Evolutionary conservation across 2,113 vertebrate species (phyloP).

Genomic region (Dicrurus megarhynchus): DNA sequence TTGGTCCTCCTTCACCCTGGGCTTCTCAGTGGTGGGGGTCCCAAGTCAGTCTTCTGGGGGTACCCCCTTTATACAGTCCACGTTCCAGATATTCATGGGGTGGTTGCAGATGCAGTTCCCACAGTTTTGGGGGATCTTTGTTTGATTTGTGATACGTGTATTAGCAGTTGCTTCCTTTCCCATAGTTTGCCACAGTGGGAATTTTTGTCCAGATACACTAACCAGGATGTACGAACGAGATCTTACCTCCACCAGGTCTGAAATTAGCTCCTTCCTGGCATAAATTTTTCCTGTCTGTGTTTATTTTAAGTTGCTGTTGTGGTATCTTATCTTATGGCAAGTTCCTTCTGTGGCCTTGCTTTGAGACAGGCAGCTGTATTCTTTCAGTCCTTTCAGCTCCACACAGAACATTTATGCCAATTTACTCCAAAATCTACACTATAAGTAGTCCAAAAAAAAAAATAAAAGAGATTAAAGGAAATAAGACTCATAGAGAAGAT

Average conservation of each 20-base stretch:
- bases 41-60: rapidly evolving
- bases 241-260: neutral
- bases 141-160: neutral
- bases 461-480: neutral
- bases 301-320: neutral
- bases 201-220: rapidly evolving
- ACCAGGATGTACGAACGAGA: neutral
- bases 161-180: neutral
- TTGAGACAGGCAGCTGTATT: neutral
- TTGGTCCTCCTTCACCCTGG: neutral
- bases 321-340: neutral
- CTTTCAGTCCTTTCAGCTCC: neutral
- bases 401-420: neutral
- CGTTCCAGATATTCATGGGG: rapidly evolving
- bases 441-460: neutral
- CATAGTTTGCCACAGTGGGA: neutral
- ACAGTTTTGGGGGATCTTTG: neutral
- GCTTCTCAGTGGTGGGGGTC: neutral
- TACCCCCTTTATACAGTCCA: neutral
- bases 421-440: neutral
- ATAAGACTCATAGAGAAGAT: neutral
- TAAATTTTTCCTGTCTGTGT: neutral
- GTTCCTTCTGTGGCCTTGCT: neutral
- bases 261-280: neutral
- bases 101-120: rapidly evolving